Evolutionary conservation across 2,113 vertebrate genomes (phyloP).

Genomic region (Thomomys bottae): DNA sequence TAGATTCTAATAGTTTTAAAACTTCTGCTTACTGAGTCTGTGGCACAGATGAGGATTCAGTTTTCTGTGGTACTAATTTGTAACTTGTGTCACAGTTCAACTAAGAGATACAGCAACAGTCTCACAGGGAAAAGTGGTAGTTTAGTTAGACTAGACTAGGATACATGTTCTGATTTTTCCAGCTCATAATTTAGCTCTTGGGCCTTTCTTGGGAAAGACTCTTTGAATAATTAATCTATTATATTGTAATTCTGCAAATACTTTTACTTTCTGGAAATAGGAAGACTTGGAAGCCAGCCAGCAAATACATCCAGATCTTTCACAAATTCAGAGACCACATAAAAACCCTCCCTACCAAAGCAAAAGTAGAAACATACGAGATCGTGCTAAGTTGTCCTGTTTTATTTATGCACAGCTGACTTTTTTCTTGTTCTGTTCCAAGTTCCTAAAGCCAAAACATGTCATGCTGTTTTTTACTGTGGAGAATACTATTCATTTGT

Average conservation of each 20-base stretch:
- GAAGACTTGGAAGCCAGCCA: background rate
- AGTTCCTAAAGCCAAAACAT: background rate
- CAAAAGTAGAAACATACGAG: slow-evolving; percentile 1
- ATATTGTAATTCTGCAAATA: slow-evolving; percentile 25
- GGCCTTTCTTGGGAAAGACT: background rate
- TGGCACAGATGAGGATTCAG: background rate
- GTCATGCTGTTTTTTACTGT: background rate
- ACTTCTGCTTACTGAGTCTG: slow-evolving; percentile 9
- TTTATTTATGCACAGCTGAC: background rate
- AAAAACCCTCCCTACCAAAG: background rate
- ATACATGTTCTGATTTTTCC: background rate
- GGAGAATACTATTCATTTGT: background rate
- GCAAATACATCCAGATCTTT: slow-evolving; percentile 8
- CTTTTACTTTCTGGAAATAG: slow-evolving; percentile 29
- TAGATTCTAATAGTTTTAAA: slow-evolving; percentile 29
- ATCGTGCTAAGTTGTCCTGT: background rate
- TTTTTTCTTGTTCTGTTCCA: background rate
- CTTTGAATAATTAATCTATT: background rate
- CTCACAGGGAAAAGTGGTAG: background rate
- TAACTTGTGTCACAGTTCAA: background rate
- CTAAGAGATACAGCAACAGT: background rate
- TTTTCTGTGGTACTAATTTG: background rate
- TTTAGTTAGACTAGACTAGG: background rate
- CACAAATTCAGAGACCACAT: background rate
- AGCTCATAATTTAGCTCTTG: background rate